Base-by-base conservation (phyloP, 2,113 vertebrate genomes). In the Hypomesus transpacificus region DNA sequence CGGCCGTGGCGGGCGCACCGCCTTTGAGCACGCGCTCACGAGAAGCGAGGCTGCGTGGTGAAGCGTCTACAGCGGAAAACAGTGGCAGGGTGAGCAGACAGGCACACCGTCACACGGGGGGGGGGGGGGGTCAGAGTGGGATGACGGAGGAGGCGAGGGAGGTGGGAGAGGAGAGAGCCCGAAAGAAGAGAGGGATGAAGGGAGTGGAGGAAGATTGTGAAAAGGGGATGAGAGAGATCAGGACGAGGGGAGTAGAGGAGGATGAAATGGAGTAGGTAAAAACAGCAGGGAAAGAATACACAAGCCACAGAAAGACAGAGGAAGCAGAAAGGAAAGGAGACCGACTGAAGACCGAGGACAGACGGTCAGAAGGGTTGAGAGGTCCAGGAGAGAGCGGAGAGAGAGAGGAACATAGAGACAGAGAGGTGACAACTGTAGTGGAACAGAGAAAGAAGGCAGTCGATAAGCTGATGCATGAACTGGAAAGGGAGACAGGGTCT, bases 1-100 rank as follows among this genome's bases (percentile, higher is more conserved):
- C 94, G 92, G 94, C 91, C 84, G 75, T 46, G 39, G 9, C 67
- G 65, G 85, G 87, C 90, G 92, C 93, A 92, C 88, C 94, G 89
- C 91, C 94, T 98, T 96, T 97, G 94, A 93, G 94, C 94, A 93
- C 92, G 92, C 91, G 92, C 91, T 96, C 95, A 89, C 93, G 93
- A 96, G 95, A 97, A 96, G 95, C 95, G 94, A 95, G 94, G 94
- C 90, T 94, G 95, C 95, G 90, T 87, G 95, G 93, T 92, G 97
- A 93, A 94, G 93, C 90, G 92, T 98, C 97, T 98, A 95, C 79
- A 93, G 95, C 91, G 86, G 92, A 94, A 95, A 94, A 97, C 94
- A 97, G 93, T 92, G 90, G 94, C 89, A 95, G 80, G 94, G 89
- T 87, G 92, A 92, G 88, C 92, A 94, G 91, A 91, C 90, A 88